Base-by-base conservation (phyloP, 2,113 vertebrate genomes). In the Istiophorus platypterus region DNA sequence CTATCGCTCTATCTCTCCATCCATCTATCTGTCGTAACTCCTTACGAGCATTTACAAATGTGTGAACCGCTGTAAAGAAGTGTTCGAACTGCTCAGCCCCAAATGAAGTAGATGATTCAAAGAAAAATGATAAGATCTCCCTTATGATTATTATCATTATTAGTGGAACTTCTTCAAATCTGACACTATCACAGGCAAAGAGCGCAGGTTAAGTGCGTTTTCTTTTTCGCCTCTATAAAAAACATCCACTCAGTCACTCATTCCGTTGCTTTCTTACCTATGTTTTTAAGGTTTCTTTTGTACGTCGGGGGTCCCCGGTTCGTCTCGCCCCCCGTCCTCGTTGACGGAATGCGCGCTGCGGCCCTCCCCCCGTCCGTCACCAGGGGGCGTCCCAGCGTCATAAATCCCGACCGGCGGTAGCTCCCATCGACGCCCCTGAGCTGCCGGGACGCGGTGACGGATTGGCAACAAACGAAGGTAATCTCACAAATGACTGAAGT, bases 351-450 rank as follows among this genome's bases (percentile, higher is more conserved):
- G 56, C n/a, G 34, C 1, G 78, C 41, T 64, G 85, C 72, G 61
- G 11, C 76, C 42, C 52, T 78, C 42, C 52, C 24, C 31, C 15
- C 1, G 5, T 51, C 0, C 2, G 2, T 8, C 94, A 62, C 91
- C 78, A 94, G 93, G 62, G 85, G 90, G 84, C 56, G 87, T 8
- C 64, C 69, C 47, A 67, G 72, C 22, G 89, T 59, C 82, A 90
- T n/a, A 72, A 81, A 94, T 91, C 5, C 6, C 3, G 15, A 0
- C 63, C 20, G 68, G 17, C 59, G 7, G 58, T 10, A 7, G 59
- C 73, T 78, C 59, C 61, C 51, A 87, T 80, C 78, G 31, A 85
- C 90, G 93, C 90, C 85, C 88, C 87, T 63, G 73, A 78, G 45
- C 80, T 45, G 77, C 77, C 61, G 39, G 45, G 75, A 76, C 83